Percentiles rank a stretch among this genome's conserved stretches.
These are phyloP conservation scores for Phyto melanocephala DNA, from an alignment of 2,888 invertebrate species.

Conservation along the genomic window DNA sequence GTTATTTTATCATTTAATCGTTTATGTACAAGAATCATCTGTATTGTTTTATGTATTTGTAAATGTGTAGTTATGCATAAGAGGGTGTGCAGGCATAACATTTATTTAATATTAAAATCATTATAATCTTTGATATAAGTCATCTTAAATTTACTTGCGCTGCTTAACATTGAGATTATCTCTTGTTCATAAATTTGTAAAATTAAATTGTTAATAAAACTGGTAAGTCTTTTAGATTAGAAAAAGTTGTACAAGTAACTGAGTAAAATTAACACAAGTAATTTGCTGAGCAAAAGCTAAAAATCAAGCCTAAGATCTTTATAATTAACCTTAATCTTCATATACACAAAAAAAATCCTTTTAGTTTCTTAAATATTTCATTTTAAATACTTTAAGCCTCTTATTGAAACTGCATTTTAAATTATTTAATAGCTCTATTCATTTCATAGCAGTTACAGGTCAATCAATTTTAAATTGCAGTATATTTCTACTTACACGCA, in stretches of 20 bases:
- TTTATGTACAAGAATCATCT: neutral
- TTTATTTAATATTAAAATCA: neutral
- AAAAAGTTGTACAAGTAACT: too few relatives aligned
- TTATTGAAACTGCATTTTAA: neutral
- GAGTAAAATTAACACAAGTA: too few relatives aligned
- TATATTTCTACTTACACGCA: constrained; percentile 10
- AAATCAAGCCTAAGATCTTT: too few relatives aligned
- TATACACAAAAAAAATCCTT: too few relatives aligned
- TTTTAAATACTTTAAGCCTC: neutral
- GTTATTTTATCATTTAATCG: neutral
- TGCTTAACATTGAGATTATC: neutral
- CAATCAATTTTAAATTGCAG: constrained; percentile 31
- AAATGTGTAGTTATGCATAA: too few relatives aligned
- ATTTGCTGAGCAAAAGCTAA: too few relatives aligned
- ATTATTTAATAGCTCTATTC: neutral
- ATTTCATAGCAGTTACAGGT: constrained; percentile 24
- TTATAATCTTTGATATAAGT: neutral
- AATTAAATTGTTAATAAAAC: too few relatives aligned
- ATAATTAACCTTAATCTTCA: too few relatives aligned
- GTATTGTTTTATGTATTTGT: neutral
- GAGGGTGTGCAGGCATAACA: neutral
- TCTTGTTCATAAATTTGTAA: neutral
- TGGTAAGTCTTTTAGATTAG: too few relatives aligned
- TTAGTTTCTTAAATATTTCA: too few relatives aligned
- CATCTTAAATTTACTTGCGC: neutral